These are phyloP conservation scores for Poecilia velifera DNA, from an alignment of 2,797 vertebrate species.

Conservation along the genomic window DNA sequence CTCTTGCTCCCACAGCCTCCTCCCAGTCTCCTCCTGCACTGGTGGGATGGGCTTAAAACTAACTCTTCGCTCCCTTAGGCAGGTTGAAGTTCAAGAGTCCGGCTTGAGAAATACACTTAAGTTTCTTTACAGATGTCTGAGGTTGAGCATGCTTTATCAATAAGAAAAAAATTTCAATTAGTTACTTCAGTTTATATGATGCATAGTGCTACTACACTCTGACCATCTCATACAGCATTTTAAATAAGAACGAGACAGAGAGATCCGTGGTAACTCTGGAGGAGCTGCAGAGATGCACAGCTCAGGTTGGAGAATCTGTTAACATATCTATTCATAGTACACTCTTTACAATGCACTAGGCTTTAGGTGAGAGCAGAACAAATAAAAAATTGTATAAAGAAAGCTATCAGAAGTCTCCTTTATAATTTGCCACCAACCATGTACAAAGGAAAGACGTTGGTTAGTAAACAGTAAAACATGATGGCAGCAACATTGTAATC, in stretches of 20 bases:
- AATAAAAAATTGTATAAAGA: not conserved
- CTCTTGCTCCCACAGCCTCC: not conserved
- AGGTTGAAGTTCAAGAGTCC: not conserved
- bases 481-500: not conserved
- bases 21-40: constrained; percentile 12
- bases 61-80: constrained; percentile 26
- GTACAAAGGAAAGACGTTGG: not conserved
- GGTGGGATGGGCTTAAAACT: constrained; percentile 76
- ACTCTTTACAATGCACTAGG: not conserved
- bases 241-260: not conserved
- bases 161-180: not conserved
- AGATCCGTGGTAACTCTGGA: not conserved
- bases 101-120: not conserved
- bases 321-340: not conserved
- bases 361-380: not conserved
- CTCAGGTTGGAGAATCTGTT: not conserved
- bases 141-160: not conserved
- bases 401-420: not conserved
- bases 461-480: not conserved
- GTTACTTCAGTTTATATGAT: not conserved
- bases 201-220: not conserved
- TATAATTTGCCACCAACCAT: not conserved
- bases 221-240: not conserved
- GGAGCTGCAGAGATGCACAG: not conserved
- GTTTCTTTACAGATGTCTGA: not conserved